Conservation (phyloP, 2,888 invertebrate genomes). For the Schizaphis graminum region DNA sequence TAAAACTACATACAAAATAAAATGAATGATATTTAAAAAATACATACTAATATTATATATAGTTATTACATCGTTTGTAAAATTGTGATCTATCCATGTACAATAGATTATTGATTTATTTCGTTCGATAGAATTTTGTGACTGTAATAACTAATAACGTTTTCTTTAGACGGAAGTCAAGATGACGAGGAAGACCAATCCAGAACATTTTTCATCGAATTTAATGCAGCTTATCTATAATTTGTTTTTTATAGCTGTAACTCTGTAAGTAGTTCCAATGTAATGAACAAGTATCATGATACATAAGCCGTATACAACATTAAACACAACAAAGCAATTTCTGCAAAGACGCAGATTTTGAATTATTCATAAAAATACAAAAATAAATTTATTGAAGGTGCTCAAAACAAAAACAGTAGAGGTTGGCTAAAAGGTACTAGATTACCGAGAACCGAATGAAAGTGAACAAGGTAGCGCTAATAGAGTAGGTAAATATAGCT, state of each 20-base stretch:
- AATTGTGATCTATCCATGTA: neutral
- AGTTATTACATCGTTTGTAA: neutral
- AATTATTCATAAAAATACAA: neutral
- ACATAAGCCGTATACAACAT: neutral
- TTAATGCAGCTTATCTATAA: neutral
- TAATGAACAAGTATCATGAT: neutral
- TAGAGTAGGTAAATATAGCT: neutral
- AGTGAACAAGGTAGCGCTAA: neutral
- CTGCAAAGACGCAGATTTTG: neutral
- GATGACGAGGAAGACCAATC: neutral
- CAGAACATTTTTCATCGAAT: neutral
- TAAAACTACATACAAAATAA: neutral
- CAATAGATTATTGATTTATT: neutral
- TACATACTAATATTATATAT: neutral
- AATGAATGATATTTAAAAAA: neutral
- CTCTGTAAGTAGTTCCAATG: neutral
- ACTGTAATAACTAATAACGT: neutral
- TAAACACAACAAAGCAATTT: neutral
- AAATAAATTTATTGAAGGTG: neutral
- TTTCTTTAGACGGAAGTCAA: neutral
- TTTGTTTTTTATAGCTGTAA: neutral
- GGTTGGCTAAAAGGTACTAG: neutral
- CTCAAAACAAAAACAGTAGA: neutral
- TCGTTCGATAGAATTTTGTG: neutral
- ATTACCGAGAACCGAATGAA: neutral